Evolutionary conservation across 2,797 vertebrate genomes (phyloP), one percentile per base, ranked within the genome.

Genomic region (Podarcis lilfordi): DNA sequence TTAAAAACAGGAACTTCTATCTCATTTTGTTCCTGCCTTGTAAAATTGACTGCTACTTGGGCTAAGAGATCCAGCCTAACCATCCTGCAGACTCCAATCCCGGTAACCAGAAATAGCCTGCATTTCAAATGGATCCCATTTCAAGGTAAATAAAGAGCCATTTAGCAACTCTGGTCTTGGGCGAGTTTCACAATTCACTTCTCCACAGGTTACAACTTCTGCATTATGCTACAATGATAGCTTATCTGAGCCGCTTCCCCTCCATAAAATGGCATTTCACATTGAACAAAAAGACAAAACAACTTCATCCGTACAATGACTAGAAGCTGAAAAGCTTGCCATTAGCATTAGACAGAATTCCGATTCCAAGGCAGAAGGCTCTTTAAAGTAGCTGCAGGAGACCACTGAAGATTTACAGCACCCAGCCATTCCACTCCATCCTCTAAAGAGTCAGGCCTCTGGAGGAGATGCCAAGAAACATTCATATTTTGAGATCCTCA

Each of bases 91-190:
- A 27, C 15, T 91, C 92, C 90, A 76, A 13, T 40, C 23, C 78
- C 5, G 78, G 2, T 40, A 93, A 76, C 75, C 37, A 77, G 86
- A 89, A 91, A 91, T 1, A 59, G 50, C 3, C 35, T 8, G 23
- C 75, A 71, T 88, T 95, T 90, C 91, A 86, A 86, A 92, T 0
- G 2, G 59, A 89, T 86, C 66, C 79, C 72, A 87, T 93, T 96
- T 93, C 86, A 94, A 91, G 83, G 89, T 92, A 93, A 95, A 95
- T 91, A 92, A 94, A 94, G 75, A 45, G 13, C 50, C 66, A 89
- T 93, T 96, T 94, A 92, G 50, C 45, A 92, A 91, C 64, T 77
- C 80, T 81, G n/a, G 61, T 32, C 88, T 92, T 91, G 86, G 78
- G 71, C 69, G 87, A 88, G 35, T 86, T 93, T 68, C 85, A 91